Evolutionary conservation across 1,140 invertebrate species (phyloP).

Genomic region (Cotesia glomerata): DNA sequence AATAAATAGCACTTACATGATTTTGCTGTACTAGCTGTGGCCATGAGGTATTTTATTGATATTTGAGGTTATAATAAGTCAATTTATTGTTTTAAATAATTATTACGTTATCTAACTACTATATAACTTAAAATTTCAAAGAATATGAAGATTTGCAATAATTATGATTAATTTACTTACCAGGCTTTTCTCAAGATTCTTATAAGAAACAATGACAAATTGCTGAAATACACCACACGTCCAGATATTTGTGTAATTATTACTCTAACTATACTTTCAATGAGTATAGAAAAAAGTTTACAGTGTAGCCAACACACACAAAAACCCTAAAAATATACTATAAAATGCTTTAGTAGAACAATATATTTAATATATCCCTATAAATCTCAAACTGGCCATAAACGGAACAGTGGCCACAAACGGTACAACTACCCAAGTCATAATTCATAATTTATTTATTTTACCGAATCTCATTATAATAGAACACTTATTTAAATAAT

Average conservation of each 20-base stretch:
- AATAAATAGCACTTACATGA: conserved; percentile 11
- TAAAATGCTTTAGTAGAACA: neutral
- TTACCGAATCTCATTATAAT: too few species aligned
- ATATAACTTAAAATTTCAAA: conserved; percentile 3
- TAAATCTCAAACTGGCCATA: conserved; percentile 5
- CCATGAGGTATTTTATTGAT: conserved; percentile 13
- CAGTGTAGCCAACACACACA: conserved; percentile 9
- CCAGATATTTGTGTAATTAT: neutral
- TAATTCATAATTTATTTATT: too few species aligned
- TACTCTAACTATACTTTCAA: conserved; percentile 1
- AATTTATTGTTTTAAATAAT: conserved; percentile 11
- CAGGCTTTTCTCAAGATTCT: conserved; percentile 17
- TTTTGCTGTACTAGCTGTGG: conserved; percentile 7
- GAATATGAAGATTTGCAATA: conserved; percentile 16
- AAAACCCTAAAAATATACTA: conserved; percentile 19
- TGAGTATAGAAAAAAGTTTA: conserved; percentile 15
- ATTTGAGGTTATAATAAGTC: conserved; percentile 22
- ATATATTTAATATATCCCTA: conserved; percentile 1
- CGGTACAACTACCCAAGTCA: conserved; percentile 4
- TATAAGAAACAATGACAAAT: conserved; percentile 7
- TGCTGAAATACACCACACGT: neutral
- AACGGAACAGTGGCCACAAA: conserved; percentile 12
- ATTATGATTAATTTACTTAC: conserved; percentile 20
- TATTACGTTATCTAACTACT: conserved; percentile 1
- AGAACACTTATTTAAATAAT: too few species aligned